A percentile compares a stretch with the other conserved stretches of the same genome.
Evolutionary conservation across 2,888 invertebrate genomes (phyloP).

Genomic region (Sericinus montela): DNA sequence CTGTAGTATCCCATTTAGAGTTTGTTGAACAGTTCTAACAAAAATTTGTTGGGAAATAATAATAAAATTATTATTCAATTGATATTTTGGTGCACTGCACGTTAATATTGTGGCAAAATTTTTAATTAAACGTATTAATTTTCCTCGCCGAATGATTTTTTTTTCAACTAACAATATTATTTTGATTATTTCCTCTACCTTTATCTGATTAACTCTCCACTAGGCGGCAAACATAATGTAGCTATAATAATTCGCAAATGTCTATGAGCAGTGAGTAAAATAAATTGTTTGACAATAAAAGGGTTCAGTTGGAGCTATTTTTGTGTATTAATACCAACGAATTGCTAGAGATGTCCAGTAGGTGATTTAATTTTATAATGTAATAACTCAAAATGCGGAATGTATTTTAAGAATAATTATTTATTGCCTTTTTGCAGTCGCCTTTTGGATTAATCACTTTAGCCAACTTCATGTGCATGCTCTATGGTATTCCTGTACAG

Average conservation of each 20-base stretch:
- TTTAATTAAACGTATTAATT: no score
- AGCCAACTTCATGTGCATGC: conserved; percentile 34
- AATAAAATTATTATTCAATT: neutral
- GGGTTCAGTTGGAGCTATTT: conserved; percentile 3
- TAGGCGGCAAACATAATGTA: neutral
- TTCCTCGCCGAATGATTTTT: no score
- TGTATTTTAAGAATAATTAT: neutral
- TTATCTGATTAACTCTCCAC: neutral
- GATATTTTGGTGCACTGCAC: neutral
- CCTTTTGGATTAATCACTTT: conserved; percentile 27
- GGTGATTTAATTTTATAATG: neutral
- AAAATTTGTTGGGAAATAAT: neutral
- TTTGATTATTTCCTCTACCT: conserved; percentile 3
- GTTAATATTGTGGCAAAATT: neutral
- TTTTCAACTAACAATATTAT: no score
- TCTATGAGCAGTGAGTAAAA: neutral
- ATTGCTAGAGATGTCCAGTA: neutral
- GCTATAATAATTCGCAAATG: neutral
- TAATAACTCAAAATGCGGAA: neutral
- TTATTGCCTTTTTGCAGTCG: conserved; percentile 6
- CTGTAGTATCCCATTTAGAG: conserved; percentile 29
- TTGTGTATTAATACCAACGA: neutral
- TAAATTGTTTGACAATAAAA: conserved; percentile 14
- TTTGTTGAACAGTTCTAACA: neutral
- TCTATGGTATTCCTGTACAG: conserved; percentile 58